phyloP scores from a whole-genome alignment of 1,140 invertebrate genomes.

The Drosophila bocki region DNA sequence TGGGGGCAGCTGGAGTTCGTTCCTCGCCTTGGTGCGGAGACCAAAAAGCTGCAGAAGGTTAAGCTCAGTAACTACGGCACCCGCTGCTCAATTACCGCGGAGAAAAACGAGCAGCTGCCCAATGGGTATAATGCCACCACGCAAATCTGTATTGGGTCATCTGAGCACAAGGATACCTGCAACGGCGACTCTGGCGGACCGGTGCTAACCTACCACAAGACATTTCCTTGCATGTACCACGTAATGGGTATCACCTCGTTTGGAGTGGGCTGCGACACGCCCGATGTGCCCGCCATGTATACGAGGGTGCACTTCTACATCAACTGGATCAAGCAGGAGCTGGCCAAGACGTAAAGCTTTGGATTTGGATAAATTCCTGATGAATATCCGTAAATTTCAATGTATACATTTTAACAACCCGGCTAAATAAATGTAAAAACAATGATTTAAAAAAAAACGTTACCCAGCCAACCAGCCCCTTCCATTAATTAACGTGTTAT shows the following conservation, averaged over 20 bases:
- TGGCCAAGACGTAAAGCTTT: conserved; percentile 25
- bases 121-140: conserved; percentile 85
- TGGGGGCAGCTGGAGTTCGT: conserved; percentile 54
- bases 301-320: conserved; percentile 71
- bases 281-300: conserved; percentile 63
- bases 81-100: conserved; percentile 66
- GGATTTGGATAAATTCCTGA: neutral
- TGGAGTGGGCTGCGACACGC: conserved; percentile 64
- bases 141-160: conserved; percentile 89
- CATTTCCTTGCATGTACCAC: conserved; percentile 66
- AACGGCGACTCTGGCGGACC: conserved; percentile 80
- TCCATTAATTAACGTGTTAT: conserved; percentile 1
- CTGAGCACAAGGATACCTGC: conserved; percentile 85
- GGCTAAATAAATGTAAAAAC: neutral
- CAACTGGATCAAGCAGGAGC: conserved; percentile 65
- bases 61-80: conserved; percentile 68
- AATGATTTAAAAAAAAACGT: neutral
- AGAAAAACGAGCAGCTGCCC: conserved; percentile 66
- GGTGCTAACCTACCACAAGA: conserved; percentile 57
- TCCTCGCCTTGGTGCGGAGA: conserved; percentile 1
- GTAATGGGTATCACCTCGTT: conserved; percentile 73
- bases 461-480: neutral
- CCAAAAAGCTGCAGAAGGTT: conserved; percentile 86
- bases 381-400: too few relatives aligned
- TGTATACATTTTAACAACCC: too few relatives aligned